These are phyloP conservation scores for Leucosticte australis DNA, from an alignment of 2,113 vertebrate genomes.

Conservation along the genomic window DNA sequence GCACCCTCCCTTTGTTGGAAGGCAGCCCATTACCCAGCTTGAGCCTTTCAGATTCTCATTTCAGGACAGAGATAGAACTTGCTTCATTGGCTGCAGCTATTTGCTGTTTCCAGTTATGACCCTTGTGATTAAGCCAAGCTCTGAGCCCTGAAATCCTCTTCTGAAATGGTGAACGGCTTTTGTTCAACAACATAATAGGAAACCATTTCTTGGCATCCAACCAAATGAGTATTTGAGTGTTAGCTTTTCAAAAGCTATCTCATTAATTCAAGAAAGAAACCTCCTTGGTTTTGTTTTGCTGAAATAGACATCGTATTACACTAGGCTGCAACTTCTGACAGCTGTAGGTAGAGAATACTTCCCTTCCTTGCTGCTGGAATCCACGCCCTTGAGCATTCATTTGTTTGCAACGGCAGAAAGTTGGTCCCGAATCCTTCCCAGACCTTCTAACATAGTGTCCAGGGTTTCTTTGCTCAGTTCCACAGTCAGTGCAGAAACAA, in stretches of 20 bases:
- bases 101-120: neutral
- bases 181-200: neutral
- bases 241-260: neutral
- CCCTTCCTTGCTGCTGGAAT: neutral
- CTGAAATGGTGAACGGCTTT: neutral
- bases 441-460: constrained; percentile 93
- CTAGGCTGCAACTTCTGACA: neutral
- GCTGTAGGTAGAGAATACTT: neutral
- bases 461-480: constrained; percentile 92
- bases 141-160: neutral
- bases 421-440: constrained; percentile 91
- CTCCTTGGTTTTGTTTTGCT: neutral
- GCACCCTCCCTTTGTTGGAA: neutral
- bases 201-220: neutral
- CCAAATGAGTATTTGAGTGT: neutral
- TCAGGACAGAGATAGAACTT: neutral
- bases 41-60: neutral
- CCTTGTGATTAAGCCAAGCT: neutral
- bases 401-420: constrained; percentile 86
- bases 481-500: constrained; percentile 82
- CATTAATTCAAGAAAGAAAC: neutral
- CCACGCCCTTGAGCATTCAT: constrained; percentile 27
- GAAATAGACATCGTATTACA: neutral
- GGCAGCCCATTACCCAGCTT: neutral
- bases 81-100: neutral